A percentile compares a stretch with the other conserved stretches of the same genome.
phyloP scores from a whole-genome alignment of 2,113 vertebrate species.

The Gallinago media region DNA sequence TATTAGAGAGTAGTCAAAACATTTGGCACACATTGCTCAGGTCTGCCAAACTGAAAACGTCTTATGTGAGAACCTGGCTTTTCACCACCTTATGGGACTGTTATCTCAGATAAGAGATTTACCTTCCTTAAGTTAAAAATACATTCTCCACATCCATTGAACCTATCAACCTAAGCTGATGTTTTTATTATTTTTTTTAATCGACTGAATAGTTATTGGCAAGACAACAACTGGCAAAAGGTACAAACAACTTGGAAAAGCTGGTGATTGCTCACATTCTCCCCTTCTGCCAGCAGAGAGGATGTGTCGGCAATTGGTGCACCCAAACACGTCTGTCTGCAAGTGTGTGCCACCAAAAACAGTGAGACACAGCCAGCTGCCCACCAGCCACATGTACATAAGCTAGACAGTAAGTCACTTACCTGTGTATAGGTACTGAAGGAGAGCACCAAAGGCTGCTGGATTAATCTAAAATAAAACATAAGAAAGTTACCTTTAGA shows the following conservation, averaged over 20 bases:
- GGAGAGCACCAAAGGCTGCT: conserved; percentile 90
- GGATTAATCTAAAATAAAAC: conserved; percentile 88
- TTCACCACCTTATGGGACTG: not conserved
- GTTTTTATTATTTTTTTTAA: not conserved
- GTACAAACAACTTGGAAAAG: not conserved
- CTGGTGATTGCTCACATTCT: not conserved
- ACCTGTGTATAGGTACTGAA: conserved; percentile 98
- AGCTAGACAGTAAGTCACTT: not conserved
- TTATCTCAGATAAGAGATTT: not conserved
- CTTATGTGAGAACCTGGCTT: not conserved
- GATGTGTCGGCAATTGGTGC: not conserved
- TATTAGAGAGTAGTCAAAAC: not conserved
- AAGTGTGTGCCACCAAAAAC: not conserved
- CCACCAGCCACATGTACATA: not conserved
- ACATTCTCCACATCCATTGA: not conserved
- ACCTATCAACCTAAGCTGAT: not conserved
- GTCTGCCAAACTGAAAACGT: not conserved
- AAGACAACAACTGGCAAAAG: conserved; percentile 21
- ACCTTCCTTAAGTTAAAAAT: not conserved
- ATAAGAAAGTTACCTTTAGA: not conserved
- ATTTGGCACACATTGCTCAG: not conserved
- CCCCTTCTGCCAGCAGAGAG: not conserved
- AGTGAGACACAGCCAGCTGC: not conserved
- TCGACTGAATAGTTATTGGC: not conserved
- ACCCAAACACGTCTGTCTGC: not conserved